Evolutionary conservation across 2,888 invertebrate genomes (phyloP), one percentile per base, ranked within the genome.

Genomic region (Drosophila peninsularis): DNA sequence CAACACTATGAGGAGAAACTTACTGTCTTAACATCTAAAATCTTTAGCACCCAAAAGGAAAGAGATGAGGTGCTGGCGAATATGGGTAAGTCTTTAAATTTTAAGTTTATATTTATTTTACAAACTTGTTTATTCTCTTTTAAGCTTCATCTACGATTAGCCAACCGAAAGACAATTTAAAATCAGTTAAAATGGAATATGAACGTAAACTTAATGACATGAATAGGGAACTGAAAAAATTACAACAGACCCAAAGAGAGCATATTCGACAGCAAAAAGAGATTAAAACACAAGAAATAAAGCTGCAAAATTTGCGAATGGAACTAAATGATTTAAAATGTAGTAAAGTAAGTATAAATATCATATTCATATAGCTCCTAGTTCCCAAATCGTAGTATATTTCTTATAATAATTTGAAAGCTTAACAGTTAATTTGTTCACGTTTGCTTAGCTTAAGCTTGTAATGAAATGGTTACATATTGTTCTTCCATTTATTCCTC

Each of bases 1-100:
- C 95, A 95, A 74, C 98, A 98, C 90, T 99, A 99, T 93, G 99
- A 99, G 92, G 97, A 97, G 69, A 97, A 99, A 88, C 93, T 99
- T 13, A 94, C 95, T 72, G 96, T 96, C 68, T 93, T 99, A 37
- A 96, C 97, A 90, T 94, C 95, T 14, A 96, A 96, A 90, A 98
- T 99, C 78, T 95, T 95, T 83, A 96, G 96, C 72, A 98, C 98
- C 0, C 97, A 97, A 91, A 96, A 96, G 52, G 99, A 99, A 92
- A 93, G 98, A 49, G 98, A 99, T 91, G 97, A 97, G 90, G 96
- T 98, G 4, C 93, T 98, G 41, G 94, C 96, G 5, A 92, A 91
- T 75, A 90, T 93, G 83, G 88, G 92, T 89, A 69, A 57, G 78
- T 30, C 6, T 36, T 6, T 30, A 7, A 6, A 30, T 10, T 30